phyloP scores from a whole-genome alignment of 2,797 vertebrate species.

The Bovichtus variegatus region DNA sequence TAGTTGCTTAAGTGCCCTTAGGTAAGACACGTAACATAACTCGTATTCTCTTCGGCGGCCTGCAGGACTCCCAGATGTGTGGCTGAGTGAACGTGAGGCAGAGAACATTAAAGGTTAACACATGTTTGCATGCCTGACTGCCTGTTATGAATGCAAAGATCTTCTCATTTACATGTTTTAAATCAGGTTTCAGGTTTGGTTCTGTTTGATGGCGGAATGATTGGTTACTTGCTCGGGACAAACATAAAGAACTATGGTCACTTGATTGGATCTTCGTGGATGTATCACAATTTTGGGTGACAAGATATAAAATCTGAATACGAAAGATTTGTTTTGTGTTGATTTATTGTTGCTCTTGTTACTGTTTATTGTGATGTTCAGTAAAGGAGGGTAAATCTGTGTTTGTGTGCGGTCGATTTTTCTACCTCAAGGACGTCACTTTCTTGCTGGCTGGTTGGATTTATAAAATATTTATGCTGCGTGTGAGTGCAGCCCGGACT shows the following conservation, averaged over 20 bases:
- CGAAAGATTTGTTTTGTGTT: neutral
- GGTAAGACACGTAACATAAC: neutral
- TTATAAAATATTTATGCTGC: slow-evolving; percentile 69
- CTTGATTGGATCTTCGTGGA: neutral
- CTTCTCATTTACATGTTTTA: slow-evolving; percentile 44
- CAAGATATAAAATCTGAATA: neutral
- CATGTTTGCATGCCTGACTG: neutral
- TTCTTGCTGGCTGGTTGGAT: slow-evolving; percentile 38
- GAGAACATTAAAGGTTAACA: slow-evolving; percentile 14
- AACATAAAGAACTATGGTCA: neutral
- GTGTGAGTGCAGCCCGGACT: slow-evolving; percentile 47
- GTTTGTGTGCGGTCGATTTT: slow-evolving; percentile 5
- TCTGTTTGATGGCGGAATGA: slow-evolving; percentile 18
- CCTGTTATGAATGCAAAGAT: slow-evolving; percentile 20
- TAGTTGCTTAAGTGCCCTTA: neutral
- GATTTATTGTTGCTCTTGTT: neutral
- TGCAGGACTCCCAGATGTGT: slow-evolving; percentile 10
- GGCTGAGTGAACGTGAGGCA: neutral
- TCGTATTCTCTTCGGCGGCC: neutral
- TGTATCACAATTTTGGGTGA: neutral
- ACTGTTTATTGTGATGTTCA: neutral
- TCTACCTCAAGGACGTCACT: slow-evolving; percentile 42
- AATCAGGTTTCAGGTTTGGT: slow-evolving; percentile 16
- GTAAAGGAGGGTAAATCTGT: slow-evolving; percentile 1
- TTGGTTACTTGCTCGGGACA: slow-evolving; percentile 9